Evolutionary conservation across 1,140 invertebrate species (phyloP), one percentile per base, ranked within the genome.

Genomic region (Gonatopus flavifemur): DNA sequence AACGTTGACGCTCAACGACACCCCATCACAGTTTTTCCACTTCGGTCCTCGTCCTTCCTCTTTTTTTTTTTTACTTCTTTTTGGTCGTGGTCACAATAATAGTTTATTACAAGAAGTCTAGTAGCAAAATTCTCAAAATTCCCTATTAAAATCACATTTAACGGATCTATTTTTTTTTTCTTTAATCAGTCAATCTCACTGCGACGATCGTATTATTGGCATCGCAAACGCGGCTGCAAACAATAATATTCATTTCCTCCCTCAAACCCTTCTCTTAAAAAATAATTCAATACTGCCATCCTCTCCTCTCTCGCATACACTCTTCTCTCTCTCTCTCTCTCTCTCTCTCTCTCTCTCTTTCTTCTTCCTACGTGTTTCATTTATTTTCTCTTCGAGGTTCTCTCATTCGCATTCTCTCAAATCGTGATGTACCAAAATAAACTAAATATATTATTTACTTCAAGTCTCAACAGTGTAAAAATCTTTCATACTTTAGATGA

Each of bases 381-480:
- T 58, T 57, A 67, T 52, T 62, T 64, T 62, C 61, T 69, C 59
- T 64, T 68, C n/a, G n/a, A n/a, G n/a, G n/a, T n/a, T n/a, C n/a
- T n/a, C n/a, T n/a, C n/a, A n/a, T n/a, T n/a, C n/a, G n/a, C n/a
- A n/a, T n/a, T 60, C 64, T 70, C 70, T 77, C 70, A 71, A 71
- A 70, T 74, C 69, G 68, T 74, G 70, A 77, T 75, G 72, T 75
- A 77, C 74, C 73, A 75, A 77, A 77, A 77, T 76, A 77, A 74
- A 77, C 73, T 76, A 76, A 75, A 77, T 75, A 75, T 75, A 75
- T 76, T 74, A 74, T 77, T 77, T 75, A 76, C 73, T 77, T 77
- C 70, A 77, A 75, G 70, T 74, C 71, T 77, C 67, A 76, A 75
- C 72, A 76, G 70, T 75, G 74, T 76, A 76, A 74, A 76, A 76